A percentile compares a stretch with the other conserved stretches of the same genome.
Evolutionary conservation across 2,888 invertebrate species (phyloP).

Genomic region (Nyleta sp.): DNA sequence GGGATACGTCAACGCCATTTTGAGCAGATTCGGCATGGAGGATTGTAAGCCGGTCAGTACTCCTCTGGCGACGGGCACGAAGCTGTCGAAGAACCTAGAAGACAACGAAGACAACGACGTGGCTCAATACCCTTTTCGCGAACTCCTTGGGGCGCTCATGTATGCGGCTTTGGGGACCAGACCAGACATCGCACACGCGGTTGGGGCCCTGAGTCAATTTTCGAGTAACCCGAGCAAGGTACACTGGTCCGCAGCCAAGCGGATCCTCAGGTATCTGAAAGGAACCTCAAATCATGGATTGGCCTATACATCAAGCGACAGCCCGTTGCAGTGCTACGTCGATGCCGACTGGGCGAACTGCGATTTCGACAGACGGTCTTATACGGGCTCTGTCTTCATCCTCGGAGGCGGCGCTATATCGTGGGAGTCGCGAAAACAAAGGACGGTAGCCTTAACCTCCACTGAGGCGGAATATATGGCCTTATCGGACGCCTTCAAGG

Average conservation of each 20-base stretch:
- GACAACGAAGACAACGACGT: neutral
- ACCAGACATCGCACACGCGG: neutral
- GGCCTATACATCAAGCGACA: neutral
- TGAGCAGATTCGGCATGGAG: neutral
- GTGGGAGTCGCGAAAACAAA: constrained; percentile 60
- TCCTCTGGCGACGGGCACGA: neutral
- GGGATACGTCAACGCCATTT: neutral
- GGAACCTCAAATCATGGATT: neutral
- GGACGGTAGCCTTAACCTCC: neutral
- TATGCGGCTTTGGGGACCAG: neutral
- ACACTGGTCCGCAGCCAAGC: neutral
- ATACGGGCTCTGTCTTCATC: constrained; percentile 54
- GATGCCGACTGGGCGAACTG: constrained; percentile 36
- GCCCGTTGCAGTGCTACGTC: neutral
- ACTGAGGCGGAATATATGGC: constrained; percentile 4
- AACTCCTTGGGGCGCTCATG: neutral
- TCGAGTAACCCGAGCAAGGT: neutral
- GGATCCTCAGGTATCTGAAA: neutral
- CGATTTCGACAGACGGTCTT: constrained; percentile 36
- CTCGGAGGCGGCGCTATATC: constrained; percentile 33
- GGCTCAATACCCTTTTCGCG: neutral
- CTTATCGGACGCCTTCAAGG: constrained; percentile 32
- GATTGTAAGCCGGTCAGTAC: neutral
- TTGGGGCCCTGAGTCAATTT: neutral
- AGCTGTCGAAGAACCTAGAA: neutral